Base-by-base conservation (phyloP, 2,797 vertebrate species). In the Eleutherodactylus coqui region DNA sequence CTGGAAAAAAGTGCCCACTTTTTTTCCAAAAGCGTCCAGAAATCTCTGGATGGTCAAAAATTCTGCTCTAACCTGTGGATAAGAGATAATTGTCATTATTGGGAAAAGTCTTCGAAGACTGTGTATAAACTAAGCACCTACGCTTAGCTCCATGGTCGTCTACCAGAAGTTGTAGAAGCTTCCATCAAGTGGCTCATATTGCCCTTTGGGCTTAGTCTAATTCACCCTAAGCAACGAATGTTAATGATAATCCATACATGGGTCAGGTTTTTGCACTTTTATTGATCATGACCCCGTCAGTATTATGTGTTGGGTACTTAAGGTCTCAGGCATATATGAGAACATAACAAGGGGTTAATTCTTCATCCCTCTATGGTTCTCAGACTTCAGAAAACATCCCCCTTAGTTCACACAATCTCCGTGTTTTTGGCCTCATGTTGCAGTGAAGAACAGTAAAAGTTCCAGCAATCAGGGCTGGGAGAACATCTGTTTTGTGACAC, bases 401-500 rank as follows among this genome's bases (percentile, higher is more conserved):
- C 49, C 60, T 85, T 75, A 41, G 47, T 77, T 83, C 80, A 76
- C 86, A 87, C 75, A 79, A 79, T 69, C 81, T 24, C 75, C 75
- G 24, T 8, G 17, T 75, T 82, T 86, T 79, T 43, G n/a, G 51
- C 55, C 45, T 21, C 49, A 32, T 43, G 77, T 55, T 67, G 47
- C 79, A 82, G 32, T 27, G 32, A 51, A 72, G 43, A 82, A 60
- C 32, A 62, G 69, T 51, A 53, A 34, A n/a, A 27, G 41, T 80
- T 82, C 85, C 70, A 82, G 79, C 82, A 49, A 62, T 84, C 82
- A 76, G 82, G 69, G 45, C 67, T 80, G 82, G 70, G 82, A 81
- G 82, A 16, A 45, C 19, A n/a, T 86, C 72, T 89, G 82, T 81
- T 77, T 79, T 60, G 13, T 89, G 82, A 62, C 1, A 4, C 55